Evolutionary conservation across 2,113 vertebrate species (phyloP).

Genomic region (Prochilodus magdalenae): DNA sequence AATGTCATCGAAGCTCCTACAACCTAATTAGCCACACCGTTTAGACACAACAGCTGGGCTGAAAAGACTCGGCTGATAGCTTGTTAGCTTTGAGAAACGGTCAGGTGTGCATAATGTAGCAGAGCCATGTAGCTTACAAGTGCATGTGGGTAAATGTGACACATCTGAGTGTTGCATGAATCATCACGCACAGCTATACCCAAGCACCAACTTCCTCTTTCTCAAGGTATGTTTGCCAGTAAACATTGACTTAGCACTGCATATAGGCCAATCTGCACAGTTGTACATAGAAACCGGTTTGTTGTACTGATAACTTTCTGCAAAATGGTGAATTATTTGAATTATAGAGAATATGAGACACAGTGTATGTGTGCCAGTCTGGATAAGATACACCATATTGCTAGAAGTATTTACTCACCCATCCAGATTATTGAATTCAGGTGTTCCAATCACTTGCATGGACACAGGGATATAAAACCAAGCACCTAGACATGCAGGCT

Average conservation of each 20-base stretch:
- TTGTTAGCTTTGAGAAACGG: slow-evolving; percentile 1
- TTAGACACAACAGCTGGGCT: background rate
- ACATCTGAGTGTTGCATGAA: slow-evolving; percentile 38
- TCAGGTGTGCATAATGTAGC: background rate
- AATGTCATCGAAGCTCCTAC: slow-evolving; percentile 28
- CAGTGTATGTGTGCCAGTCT: too few relatives aligned
- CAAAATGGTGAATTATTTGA: too few relatives aligned
- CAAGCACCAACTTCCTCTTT: slow-evolving; percentile 43
- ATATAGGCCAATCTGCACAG: background rate
- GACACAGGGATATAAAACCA: too few relatives aligned
- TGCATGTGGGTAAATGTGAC: slow-evolving; percentile 26
- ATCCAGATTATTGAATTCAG: too few relatives aligned
- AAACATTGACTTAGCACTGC: background rate
- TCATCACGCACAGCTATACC: slow-evolving; percentile 33
- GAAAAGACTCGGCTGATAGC: background rate
- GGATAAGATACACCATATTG: too few relatives aligned
- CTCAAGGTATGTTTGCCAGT: background rate
- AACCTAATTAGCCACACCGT: slow-evolving; percentile 24
- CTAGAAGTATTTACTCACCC: too few relatives aligned
- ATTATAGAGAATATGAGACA: too few relatives aligned
- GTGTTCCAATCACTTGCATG: too few relatives aligned
- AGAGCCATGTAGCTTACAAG: background rate
- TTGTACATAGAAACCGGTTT: background rate
- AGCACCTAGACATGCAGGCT: too few relatives aligned
- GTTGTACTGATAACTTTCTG: background rate